Conservation (phyloP, 2,113 vertebrate genomes). For the Ardeotis arabs region DNA sequence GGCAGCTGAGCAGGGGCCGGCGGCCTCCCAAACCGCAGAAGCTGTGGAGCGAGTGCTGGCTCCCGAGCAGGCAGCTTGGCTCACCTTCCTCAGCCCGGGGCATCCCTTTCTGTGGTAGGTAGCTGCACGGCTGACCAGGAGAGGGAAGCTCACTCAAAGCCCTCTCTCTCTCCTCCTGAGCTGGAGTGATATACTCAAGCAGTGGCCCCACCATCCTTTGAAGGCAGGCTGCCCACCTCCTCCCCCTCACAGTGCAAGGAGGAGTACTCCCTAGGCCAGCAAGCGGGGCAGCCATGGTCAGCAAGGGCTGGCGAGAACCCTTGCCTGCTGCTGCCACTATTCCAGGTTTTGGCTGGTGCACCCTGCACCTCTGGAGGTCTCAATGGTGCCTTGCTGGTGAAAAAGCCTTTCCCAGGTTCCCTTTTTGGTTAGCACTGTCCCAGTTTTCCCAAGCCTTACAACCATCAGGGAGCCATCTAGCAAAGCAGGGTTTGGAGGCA, state of each 20-base stretch:
- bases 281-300: background rate
- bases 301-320: rapidly evolving
- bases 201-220: rapidly evolving
- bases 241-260: rapidly evolving
- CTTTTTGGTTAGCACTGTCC: background rate
- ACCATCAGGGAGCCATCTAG: background rate
- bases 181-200: too few species aligned
- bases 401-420: background rate
- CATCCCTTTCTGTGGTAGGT: background rate
- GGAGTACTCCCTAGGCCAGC: background rate
- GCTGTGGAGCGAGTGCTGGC: background rate
- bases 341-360: rapidly evolving
- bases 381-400: background rate
- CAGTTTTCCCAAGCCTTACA: background rate
- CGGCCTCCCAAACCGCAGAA: background rate
- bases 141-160: background rate
- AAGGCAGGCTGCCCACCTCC: background rate
- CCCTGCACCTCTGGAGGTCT: background rate
- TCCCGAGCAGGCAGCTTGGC: background rate
- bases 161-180: rapidly evolving
- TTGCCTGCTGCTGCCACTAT: background rate
- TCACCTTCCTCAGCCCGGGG: background rate
- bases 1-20: background rate
- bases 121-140: background rate
- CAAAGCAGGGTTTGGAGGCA: background rate